Percentiles rank a stretch among this genome's conserved stretches.
Conservation (phyloP, 2,797 vertebrate species). For the Salarias fasciatus region DNA sequence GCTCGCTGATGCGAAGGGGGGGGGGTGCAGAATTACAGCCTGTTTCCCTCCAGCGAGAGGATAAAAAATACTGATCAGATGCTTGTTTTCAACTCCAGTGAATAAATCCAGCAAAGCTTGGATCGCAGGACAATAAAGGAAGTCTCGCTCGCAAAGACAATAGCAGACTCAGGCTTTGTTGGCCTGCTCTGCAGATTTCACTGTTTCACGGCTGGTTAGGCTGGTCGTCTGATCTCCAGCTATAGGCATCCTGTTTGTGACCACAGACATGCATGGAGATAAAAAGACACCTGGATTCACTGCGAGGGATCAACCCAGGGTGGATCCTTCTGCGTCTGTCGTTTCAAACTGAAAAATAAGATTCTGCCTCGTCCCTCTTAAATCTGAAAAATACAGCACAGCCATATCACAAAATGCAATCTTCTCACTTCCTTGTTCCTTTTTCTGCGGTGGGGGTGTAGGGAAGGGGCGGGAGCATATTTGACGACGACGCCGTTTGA, state of each 20-base stretch:
- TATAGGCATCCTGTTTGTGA: conserved; percentile 14
- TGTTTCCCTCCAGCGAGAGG: conserved; percentile 50
- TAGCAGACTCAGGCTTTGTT: conserved; percentile 44
- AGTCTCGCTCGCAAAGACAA: conserved; percentile 26
- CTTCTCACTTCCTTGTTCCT: conserved; percentile 55
- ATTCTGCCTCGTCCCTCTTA: conserved; percentile 6
- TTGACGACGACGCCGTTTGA: conserved; percentile 75
- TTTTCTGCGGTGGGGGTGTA: conserved; percentile 41
- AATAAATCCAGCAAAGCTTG: conserved; percentile 47
- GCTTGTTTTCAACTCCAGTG: conserved; percentile 44
- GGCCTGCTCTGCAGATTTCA: conserved; percentile 41
- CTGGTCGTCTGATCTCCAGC: conserved; percentile 41
- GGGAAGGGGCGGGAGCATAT: conserved; percentile 29
- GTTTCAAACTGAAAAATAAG: conserved; percentile 12
- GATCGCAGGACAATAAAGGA: conserved; percentile 57
- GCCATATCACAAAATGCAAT: conserved; percentile 44
- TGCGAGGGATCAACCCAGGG: conserved; percentile 12
- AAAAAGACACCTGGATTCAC: conserved; percentile 35
- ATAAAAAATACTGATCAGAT: conserved; percentile 55
- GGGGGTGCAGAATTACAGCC: conserved; percentile 42
- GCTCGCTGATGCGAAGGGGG: conserved; percentile 24
- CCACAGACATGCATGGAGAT: conserved; percentile 15
- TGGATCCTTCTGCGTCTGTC: conserved; percentile 9
- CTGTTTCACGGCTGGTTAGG: no score
- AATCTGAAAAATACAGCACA: neutral